Conservation (phyloP, 2,797 vertebrate genomes). For the Scyliorhinus canicula region DNA sequence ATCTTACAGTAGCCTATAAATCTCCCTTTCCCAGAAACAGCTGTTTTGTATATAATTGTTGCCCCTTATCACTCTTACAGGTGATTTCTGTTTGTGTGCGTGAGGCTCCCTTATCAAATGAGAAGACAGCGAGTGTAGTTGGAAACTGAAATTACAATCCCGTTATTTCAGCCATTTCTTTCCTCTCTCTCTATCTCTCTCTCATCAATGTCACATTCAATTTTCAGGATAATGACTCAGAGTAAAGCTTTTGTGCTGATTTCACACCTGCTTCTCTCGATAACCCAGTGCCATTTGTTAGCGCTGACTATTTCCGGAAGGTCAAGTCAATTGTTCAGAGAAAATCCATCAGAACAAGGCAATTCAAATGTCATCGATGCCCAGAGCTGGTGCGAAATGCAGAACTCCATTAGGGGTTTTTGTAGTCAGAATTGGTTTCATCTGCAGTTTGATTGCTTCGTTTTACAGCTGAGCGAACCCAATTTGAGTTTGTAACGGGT, state of each 20-base stretch:
- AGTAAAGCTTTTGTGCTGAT: neutral
- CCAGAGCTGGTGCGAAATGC: neutral
- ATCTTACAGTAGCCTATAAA: neutral
- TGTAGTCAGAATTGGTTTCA: neutral
- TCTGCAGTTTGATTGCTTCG: constrained; percentile 28
- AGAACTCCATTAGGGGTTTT: neutral
- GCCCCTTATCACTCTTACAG: neutral
- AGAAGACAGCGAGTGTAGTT: neutral
- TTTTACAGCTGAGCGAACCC: neutral
- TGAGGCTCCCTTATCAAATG: too few species aligned
- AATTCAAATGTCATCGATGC: neutral
- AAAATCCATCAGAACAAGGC: neutral
- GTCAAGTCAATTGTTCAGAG: neutral
- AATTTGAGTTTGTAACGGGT: neutral
- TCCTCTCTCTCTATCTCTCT: neutral
- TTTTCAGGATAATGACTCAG: neutral
- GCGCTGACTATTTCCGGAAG: neutral
- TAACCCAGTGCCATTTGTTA: neutral
- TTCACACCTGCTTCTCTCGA: neutral
- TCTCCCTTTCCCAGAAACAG: neutral
- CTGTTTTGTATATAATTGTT: neutral
- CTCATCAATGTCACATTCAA: neutral
- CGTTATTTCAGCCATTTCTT: neutral
- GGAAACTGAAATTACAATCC: neutral
- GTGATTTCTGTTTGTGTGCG: neutral